phyloP scores from a whole-genome alignment of 1,140 invertebrate species.

The Colletes latitarsis region DNA sequence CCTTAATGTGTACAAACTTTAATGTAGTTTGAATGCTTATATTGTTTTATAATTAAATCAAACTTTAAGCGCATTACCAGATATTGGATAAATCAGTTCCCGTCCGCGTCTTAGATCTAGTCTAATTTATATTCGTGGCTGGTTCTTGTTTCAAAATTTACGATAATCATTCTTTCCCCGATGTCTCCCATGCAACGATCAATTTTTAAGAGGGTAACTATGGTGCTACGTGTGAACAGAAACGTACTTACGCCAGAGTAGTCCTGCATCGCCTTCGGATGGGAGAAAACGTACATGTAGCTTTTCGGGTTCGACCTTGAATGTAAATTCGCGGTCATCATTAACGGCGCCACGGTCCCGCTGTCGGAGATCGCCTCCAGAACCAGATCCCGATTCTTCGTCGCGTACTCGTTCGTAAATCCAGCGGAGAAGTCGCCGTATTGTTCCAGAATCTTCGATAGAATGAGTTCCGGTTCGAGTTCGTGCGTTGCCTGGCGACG shows the following conservation, averaged over 20 bases:
- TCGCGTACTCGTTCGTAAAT: constrained; percentile 66
- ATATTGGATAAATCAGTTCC: not conserved
- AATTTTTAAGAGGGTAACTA: not conserved
- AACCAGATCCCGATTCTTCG: constrained; percentile 87
- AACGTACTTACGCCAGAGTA: constrained; percentile 72
- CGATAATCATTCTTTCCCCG: not conserved
- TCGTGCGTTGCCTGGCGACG: constrained; percentile 76
- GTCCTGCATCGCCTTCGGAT: constrained; percentile 80
- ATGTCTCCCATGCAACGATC: not conserved
- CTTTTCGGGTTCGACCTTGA: constrained; percentile 87
- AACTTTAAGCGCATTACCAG: too few species aligned
- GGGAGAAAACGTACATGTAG: constrained; percentile 95
- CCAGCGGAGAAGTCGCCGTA: constrained; percentile 69
- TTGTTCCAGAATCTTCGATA: constrained; percentile 84
- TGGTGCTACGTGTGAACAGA: constrained; percentile 15
- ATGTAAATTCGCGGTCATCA: constrained; percentile 88
- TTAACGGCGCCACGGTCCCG: constrained; percentile 87
- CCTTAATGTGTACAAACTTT: too few species aligned
- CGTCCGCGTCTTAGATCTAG: not conserved
- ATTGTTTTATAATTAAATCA: too few species aligned
- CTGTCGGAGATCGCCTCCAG: constrained; percentile 95
- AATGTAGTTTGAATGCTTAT: too few species aligned
- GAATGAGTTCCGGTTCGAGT: constrained; percentile 83
- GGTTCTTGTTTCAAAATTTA: not conserved
- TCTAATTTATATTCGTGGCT: not conserved